Conservation (phyloP, 2,797 vertebrate species). For the Pseudopleuronectes americanus region DNA sequence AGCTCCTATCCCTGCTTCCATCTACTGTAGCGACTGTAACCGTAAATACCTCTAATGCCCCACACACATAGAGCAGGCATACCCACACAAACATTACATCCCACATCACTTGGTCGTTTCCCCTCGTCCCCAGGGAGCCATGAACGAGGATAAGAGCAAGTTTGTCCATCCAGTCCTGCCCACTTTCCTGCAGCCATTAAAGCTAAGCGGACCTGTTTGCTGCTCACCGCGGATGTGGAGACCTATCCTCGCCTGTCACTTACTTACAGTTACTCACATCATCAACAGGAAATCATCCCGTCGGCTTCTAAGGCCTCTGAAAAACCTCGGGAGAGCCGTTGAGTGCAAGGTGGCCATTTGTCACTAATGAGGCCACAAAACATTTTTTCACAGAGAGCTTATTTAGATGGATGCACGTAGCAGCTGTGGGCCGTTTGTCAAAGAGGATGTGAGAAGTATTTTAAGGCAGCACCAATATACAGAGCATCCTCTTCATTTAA, state of each 20-base stretch:
- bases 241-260: constrained; percentile 71
- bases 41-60: constrained; percentile 27
- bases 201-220: constrained; percentile 45
- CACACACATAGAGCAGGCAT: constrained; percentile 40
- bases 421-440: constrained; percentile 23
- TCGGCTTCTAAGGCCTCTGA: constrained; percentile 53
- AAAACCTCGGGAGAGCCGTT: constrained; percentile 57
- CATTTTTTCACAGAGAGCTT: constrained; percentile 43
- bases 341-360: constrained; percentile 52
- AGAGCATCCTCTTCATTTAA: constrained; percentile 17
- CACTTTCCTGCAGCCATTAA: constrained; percentile 65
- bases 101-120: constrained; percentile 50
- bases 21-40: constrained; percentile 1
- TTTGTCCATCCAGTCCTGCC: constrained; percentile 61
- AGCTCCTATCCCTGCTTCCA: constrained; percentile 5
- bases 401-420: constrained; percentile 42
- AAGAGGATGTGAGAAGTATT: constrained; percentile 48
- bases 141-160: constrained; percentile 63
- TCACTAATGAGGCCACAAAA: constrained; percentile 61
- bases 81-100: constrained; percentile 40
- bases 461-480: constrained; percentile 25
- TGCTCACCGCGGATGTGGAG: constrained; percentile 66
- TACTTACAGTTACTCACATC: constrained; percentile 79
- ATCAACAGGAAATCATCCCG: constrained; percentile 69
- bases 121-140: constrained; percentile 56